A percentile compares a stretch with the other conserved stretches of the same genome.
These are phyloP conservation scores for Dryomyza anilis DNA, from an alignment of 2,888 invertebrate species.

Conservation along the genomic window DNA sequence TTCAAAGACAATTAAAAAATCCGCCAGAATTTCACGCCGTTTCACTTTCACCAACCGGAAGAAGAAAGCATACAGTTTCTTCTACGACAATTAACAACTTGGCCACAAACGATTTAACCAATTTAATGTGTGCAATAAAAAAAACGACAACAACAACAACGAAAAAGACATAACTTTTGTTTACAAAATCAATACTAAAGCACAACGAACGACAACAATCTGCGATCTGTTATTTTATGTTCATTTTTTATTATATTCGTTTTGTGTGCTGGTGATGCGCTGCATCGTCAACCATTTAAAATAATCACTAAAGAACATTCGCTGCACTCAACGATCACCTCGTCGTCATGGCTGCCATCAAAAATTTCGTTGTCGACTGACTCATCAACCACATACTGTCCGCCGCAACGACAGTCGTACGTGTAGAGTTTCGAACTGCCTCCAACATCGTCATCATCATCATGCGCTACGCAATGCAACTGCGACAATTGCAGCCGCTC, in stretches of 20 bases:
- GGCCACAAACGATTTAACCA: too few relatives aligned
- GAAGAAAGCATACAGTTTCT: too few relatives aligned
- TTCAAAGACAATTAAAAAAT: too few relatives aligned
- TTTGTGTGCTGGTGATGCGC: too few relatives aligned
- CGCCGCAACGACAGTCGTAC: constrained; percentile 76
- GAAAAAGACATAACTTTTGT: not conserved
- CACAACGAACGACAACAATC: not conserved
- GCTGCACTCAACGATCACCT: constrained; percentile 69
- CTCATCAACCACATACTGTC: constrained; percentile 60
- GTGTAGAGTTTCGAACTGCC: constrained; percentile 42
- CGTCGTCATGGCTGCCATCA: constrained; percentile 49
- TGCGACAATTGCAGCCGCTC: constrained; percentile 60
- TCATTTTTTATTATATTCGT: constrained; percentile 4
- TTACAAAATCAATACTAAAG: too few relatives aligned
- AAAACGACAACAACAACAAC: too few relatives aligned
- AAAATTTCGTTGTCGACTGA: constrained; percentile 41
- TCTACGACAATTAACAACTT: too few relatives aligned
- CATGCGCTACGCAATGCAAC: constrained; percentile 48
- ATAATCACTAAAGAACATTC: constrained; percentile 76
- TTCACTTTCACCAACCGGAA: too few relatives aligned
- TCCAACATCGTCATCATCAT: constrained; percentile 41
- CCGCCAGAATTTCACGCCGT: too few relatives aligned
- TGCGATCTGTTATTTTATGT: not conserved
- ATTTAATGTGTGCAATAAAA: too few relatives aligned
- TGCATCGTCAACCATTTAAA: constrained; percentile 43